These are phyloP conservation scores for Nasonia longicornis DNA, from an alignment of 1,140 invertebrate species.

Conservation along the genomic window DNA sequence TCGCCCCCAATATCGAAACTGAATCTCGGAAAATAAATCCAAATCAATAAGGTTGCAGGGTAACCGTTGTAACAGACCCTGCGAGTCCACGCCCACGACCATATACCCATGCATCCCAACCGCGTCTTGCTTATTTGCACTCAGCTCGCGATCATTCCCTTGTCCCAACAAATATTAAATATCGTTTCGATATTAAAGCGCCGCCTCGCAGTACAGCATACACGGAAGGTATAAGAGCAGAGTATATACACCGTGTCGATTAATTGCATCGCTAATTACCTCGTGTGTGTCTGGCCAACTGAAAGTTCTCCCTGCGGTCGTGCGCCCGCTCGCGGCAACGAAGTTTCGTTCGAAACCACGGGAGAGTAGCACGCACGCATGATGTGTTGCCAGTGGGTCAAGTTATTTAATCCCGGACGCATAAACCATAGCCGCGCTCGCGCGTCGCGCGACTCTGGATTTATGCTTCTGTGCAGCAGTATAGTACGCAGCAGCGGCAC, in stretches of 20 bases:
- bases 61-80: no score
- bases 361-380: background rate
- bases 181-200: constrained; percentile 10
- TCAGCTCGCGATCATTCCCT: no score
- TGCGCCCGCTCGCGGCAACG: background rate
- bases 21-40: no score
- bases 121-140: no score
- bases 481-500: background rate
- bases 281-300: background rate
- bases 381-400: constrained; percentile 26
- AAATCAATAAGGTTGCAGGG: no score
- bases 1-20: no score
- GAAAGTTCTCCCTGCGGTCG: background rate
- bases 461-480: constrained; percentile 27
- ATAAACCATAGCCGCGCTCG: constrained; percentile 22
- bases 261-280: constrained; percentile 37
- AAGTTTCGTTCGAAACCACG: background rate
- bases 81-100: no score
- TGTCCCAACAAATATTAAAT: background rate
- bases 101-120: no score
- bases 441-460: background rate
- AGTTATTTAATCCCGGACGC: constrained; percentile 33
- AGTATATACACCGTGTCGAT: background rate
- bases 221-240: no score
- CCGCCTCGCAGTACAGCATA: no score